phyloP scores from a whole-genome alignment of 2,113 vertebrate species.

The Pluvialis apricaria region DNA sequence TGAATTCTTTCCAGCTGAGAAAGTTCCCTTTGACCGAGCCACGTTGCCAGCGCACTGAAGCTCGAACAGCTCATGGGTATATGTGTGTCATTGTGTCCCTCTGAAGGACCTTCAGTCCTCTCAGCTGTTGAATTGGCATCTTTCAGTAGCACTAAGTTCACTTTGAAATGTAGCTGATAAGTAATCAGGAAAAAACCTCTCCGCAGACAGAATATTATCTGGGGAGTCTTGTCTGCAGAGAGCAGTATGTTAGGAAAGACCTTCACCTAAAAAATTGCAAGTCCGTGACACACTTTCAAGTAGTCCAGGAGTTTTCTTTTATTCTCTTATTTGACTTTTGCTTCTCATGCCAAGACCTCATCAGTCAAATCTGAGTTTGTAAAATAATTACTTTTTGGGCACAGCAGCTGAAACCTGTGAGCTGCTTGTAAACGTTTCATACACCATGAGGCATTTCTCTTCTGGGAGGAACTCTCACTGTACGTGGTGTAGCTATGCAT shows the following conservation, averaged over 20 bases:
- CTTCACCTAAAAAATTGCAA: not conserved
- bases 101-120: not conserved
- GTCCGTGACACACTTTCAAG: not conserved
- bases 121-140: constrained; percentile 8
- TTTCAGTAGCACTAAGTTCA: constrained; percentile 5
- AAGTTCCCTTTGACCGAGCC: constrained; percentile 14
- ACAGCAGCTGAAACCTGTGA: not conserved
- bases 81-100: not conserved
- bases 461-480: not conserved
- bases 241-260: not conserved
- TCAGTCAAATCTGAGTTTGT: not conserved
- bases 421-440: not conserved
- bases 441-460: not conserved
- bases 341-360: not conserved
- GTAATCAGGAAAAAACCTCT: not conserved
- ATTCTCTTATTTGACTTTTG: not conserved
- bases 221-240: not conserved
- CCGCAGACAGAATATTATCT: not conserved
- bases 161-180: not conserved
- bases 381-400: not conserved
- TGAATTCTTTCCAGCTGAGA: not conserved
- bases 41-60: not conserved
- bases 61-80: not conserved
- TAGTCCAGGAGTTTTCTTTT: not conserved
- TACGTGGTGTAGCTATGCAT: not conserved